Percentiles rank a stretch among this genome's conserved stretches.
Evolutionary conservation across 2,888 invertebrate genomes (phyloP).

Genomic region (Tipula helvola): DNA sequence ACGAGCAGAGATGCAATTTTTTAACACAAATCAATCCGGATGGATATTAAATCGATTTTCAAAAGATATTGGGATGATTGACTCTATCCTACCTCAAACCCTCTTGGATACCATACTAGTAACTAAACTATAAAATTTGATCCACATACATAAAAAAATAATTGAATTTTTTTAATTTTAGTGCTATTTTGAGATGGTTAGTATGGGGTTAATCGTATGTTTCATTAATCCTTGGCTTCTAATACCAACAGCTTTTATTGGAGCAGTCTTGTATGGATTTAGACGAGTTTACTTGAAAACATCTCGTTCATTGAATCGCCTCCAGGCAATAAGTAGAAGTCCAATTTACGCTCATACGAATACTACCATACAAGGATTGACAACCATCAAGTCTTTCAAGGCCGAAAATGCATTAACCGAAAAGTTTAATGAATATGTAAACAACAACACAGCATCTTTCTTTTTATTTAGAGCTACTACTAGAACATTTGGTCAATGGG

Average conservation of each 20-base stretch:
- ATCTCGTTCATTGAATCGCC: constrained; percentile 40
- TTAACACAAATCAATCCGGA: constrained; percentile 60
- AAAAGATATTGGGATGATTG: constrained; percentile 57
- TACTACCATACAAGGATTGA: constrained; percentile 60
- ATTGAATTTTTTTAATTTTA: constrained; percentile 17
- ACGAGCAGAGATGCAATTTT: constrained; percentile 60
- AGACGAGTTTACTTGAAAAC: constrained; percentile 42
- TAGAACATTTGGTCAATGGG: constrained; percentile 84
- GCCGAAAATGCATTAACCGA: constrained; percentile 48
- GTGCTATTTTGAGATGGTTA: constrained; percentile 31
- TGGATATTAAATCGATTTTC: constrained; percentile 62
- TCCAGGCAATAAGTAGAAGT: constrained; percentile 44
- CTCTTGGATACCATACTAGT: constrained; percentile 49
- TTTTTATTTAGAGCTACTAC: constrained; percentile 72
- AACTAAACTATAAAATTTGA: constrained; percentile 21
- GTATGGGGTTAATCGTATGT: constrained; percentile 49
- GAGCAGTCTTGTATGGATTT: constrained; percentile 43
- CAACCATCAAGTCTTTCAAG: constrained; percentile 60
- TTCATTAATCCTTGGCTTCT: constrained; percentile 49
- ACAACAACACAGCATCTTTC: constrained; percentile 62
- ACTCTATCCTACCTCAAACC: constrained; percentile 45
- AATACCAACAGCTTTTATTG: constrained; percentile 45
- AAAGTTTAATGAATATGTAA: constrained; percentile 51
- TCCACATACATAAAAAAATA: not conserved
- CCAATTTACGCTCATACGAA: constrained; percentile 67